Percentiles rank a stretch among this genome's conserved stretches.
Conservation (phyloP, 2,888 invertebrate genomes). For the Dryobotodes eremita region DNA sequence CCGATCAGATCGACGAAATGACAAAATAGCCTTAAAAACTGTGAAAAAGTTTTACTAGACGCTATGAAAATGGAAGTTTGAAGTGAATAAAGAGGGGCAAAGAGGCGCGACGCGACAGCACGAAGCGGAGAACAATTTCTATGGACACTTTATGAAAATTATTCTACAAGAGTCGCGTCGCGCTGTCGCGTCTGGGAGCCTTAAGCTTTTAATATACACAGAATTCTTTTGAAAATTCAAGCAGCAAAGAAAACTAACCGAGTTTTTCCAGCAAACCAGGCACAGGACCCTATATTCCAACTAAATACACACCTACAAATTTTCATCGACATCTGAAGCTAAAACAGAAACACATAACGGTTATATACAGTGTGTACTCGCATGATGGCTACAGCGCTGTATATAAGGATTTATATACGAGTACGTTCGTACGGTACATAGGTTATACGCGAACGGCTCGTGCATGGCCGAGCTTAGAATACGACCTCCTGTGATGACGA, state of each 20-base stretch:
- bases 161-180: too few relatives aligned
- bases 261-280: background rate
- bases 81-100: too few relatives aligned
- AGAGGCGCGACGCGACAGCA: too few relatives aligned
- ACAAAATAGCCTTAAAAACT: background rate
- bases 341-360: slow-evolving; percentile 54
- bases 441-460: slow-evolving; percentile 80
- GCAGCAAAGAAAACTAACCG: background rate
- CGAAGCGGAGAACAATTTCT: too few relatives aligned
- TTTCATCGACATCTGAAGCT: slow-evolving; percentile 56
- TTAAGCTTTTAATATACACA: too few relatives aligned
- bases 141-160: too few relatives aligned
- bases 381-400: slow-evolving; percentile 58
- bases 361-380: slow-evolving; percentile 49
- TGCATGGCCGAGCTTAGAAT: slow-evolving; percentile 84
- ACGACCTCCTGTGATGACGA: slow-evolving; percentile 85
- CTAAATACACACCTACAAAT: slow-evolving; percentile 38
- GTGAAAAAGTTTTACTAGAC: background rate
- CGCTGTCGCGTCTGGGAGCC: too few relatives aligned
- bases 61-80: background rate
- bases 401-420: slow-evolving; percentile 66
- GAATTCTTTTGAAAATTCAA: background rate
- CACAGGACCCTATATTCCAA: background rate
- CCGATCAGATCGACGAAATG: background rate
- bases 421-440: slow-evolving; percentile 66